These are phyloP conservation scores for Beris morrisii DNA, from an alignment of 2,888 invertebrate species.

Conservation along the genomic window DNA sequence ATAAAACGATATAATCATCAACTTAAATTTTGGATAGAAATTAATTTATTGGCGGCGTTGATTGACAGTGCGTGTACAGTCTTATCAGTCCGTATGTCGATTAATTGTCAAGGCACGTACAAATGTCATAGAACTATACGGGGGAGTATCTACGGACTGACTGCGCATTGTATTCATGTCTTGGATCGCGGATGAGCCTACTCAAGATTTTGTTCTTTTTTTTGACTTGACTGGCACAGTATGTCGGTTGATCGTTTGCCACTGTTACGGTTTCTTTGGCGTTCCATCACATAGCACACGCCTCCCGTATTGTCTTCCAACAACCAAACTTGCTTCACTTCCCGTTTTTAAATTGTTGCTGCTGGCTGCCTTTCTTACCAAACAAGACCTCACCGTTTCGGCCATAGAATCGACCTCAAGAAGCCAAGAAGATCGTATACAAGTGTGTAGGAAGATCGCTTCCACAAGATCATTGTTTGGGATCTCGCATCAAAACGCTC, in stretches of 20 bases:
- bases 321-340: slow-evolving; percentile 23
- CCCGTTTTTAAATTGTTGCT: neutral
- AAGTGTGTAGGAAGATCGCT: too few relatives aligned
- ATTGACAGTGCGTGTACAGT: slow-evolving; percentile 20
- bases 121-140: neutral
- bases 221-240: too few relatives aligned
- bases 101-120: slow-evolving; percentile 22
- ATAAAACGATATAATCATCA: too few relatives aligned
- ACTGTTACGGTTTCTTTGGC: slow-evolving; percentile 15
- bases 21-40: neutral
- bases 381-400: too few relatives aligned
- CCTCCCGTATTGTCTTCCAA: neutral
- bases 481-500: too few relatives aligned
- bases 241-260: slow-evolving; percentile 8
- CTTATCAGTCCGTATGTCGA: slow-evolving; percentile 12
- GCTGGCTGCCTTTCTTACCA: too few relatives aligned
- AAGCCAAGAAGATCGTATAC: too few relatives aligned
- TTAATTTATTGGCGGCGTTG: slow-evolving; percentile 10
- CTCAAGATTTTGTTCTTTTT: too few relatives aligned
- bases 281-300: neutral
- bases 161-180: slow-evolving; percentile 12
- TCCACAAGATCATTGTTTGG: too few relatives aligned
- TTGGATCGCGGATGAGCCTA: too few relatives aligned
- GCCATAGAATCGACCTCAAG: too few relatives aligned
- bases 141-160: too few relatives aligned